Base-by-base conservation (phyloP, 2,113 vertebrate genomes). In the Myotis yumanensis region DNA sequence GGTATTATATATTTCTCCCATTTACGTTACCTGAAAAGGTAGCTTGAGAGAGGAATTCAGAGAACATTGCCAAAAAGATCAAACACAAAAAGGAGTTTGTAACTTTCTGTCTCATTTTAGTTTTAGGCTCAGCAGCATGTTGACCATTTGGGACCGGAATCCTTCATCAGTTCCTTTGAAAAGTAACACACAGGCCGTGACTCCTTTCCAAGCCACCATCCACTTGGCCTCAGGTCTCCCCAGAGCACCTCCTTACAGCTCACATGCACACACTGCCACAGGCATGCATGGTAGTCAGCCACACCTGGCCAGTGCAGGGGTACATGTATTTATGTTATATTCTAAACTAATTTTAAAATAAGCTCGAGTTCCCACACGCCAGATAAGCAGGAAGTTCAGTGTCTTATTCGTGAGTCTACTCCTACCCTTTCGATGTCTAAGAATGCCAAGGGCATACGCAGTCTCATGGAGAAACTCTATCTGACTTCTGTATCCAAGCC, bases 91-190 rank as follows among this genome's bases (percentile, higher is more conserved):
- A 76, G 10, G 35, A 83, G 54, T 64, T 57, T 68, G 6, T 59
- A n/a, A 40, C 91, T 76, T 95, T 88, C 35, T 57, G 25, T 79
- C 25, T 72, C 93, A 69, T 71, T 71, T 92, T 66, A 66, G 52
- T 86, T 96, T 92, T 80, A 91, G 89, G 62, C 15, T 91, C 51
- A 76, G 71, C 20, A 64, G 2, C 28, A 46, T 71, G 11, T 46
- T 93, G 59, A 91, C 54, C n/a, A 89, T 71, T 83, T 80, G 66
- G 66, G 35, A 94, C 71, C 54, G 52, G 91, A 90, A 82, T 87
- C 40, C 32, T n/a, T 75, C 62, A 85, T 54, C 48, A 32, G 0
- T 48, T 89, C 15, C 76, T 89, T 72, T 85, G 77, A 93, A 69
- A 93, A 69, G 28, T 64, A 30, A 71, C 52, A 76, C 37, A 83